Base-by-base conservation (phyloP, 2,797 vertebrate genomes). In the Sandelia bainsii region DNA sequence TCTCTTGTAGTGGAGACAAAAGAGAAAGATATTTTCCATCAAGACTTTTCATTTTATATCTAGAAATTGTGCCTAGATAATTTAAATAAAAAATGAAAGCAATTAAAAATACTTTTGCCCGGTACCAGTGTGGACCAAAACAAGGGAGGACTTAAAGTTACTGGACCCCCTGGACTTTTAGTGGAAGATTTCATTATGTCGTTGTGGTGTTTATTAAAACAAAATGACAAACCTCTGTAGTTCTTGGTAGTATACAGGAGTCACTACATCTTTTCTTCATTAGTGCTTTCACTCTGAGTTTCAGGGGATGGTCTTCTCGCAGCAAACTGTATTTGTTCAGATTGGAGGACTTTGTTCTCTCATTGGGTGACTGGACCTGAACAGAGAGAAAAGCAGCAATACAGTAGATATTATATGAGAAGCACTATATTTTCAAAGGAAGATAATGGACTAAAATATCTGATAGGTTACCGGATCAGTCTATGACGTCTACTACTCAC, bases 231-330 rank as follows among this genome's bases (percentile, higher is more conserved):
- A 92, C 91, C 86, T 86, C 10, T 2, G 1, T 45, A 22, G 62
- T 37, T 40, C 54, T 1, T 14, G 64, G 45, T 12, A 40, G 3
- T 46, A 3, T 37, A 27, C 5, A 0, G 0, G 16, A 17, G 17
- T 44, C 29, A 2, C 23, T 1, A 16, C 0, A 7, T 61, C 83
- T 81, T 45, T 74, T 66, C 60, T 44, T 80, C 81, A 89, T 81
- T 0, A 90, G 20, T 1, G 53, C 20, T 57, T 84, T 77, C 66
- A 92, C 86, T 74, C 90, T 66, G 65, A 72, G 71, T 51, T 90
- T 90, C 45, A 93, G 75, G 1, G 86, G 90, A 79, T 91, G 91
- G 0, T 86, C 62, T 11, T 80, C 68, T 61, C 37, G 68, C 42
- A 37, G 69, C 56, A 42, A 14, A 14, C 0, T 4, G 0, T 65